Evolutionary conservation across 2,888 invertebrate genomes (phyloP).

Genomic region (Sepiola atlantica): DNA sequence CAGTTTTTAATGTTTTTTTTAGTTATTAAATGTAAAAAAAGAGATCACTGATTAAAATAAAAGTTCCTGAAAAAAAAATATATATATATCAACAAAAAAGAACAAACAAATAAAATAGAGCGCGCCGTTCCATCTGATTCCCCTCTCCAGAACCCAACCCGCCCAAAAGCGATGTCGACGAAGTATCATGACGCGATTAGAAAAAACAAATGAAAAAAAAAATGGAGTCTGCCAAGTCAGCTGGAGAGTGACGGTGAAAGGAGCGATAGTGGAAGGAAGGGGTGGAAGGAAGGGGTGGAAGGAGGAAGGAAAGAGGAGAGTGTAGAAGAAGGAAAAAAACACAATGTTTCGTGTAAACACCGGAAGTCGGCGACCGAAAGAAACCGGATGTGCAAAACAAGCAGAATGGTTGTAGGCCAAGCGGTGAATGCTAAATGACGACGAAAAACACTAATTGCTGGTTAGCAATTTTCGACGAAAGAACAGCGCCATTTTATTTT

Average conservation of each 20-base stretch:
- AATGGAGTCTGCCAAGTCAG: neutral
- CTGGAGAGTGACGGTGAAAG: neutral
- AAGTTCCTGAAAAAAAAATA: too few relatives aligned
- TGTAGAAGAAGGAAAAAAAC: neutral
- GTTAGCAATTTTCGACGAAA: neutral
- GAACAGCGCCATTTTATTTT: neutral
- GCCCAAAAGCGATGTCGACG: too few relatives aligned
- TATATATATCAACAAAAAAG: too few relatives aligned
- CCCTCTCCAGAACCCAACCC: too few relatives aligned
- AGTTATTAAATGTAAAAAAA: too few relatives aligned
- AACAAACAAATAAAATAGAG: too few relatives aligned
- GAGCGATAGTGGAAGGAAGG: neutral
- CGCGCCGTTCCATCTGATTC: too few relatives aligned
- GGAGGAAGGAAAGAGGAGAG: neutral
- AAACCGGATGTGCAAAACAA: neutral
- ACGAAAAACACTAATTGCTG: neutral
- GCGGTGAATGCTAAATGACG: neutral
- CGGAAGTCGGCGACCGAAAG: neutral
- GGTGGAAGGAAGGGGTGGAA: neutral
- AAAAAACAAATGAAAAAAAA: neutral
- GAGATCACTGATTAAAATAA: too few relatives aligned
- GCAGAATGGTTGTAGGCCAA: neutral
- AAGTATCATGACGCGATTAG: neutral
- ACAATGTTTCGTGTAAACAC: neutral
- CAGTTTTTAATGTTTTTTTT: too few relatives aligned